Percentiles rank a stretch among this genome's conserved stretches.
Conservation (phyloP, 23 tunicate species). For the Trididemnum nubilum region DNA sequence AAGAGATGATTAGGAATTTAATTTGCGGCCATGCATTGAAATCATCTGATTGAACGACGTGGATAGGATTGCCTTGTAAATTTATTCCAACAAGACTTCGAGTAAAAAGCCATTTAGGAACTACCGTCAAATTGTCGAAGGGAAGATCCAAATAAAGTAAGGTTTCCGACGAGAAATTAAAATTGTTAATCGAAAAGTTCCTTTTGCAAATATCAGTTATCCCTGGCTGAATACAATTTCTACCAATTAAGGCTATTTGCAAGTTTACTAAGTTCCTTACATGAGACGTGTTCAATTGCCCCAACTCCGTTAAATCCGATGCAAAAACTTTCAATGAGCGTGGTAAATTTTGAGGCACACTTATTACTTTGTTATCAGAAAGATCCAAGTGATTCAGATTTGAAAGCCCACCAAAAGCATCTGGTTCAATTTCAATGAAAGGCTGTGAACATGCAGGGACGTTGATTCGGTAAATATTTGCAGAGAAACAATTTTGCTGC, state of each 20-base stretch:
- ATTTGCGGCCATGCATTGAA: not conserved
- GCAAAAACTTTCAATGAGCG: not conserved
- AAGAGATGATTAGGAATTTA: not conserved
- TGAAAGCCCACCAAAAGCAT: not conserved
- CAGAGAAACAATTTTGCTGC: not conserved
- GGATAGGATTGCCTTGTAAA: not conserved
- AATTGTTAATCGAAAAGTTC: not conserved
- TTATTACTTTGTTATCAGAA: not conserved
- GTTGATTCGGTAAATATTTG: not conserved
- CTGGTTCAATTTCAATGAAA: not conserved
- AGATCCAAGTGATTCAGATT: not conserved
- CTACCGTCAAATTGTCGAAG: not conserved
- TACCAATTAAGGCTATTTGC: not conserved
- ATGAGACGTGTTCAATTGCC: not conserved
- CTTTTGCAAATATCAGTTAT: not conserved
- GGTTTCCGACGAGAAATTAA: not conserved
- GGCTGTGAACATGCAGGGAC: not conserved
- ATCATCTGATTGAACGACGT: not conserved
- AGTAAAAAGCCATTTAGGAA: not conserved
- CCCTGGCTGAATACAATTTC: not conserved
- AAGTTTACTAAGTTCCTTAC: not conserved
- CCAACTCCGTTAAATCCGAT: not conserved
- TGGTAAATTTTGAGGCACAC: not conserved
- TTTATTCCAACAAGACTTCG: not conserved
- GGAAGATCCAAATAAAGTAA: not conserved